Conservation (phyloP, 1,140 invertebrate species). For the Ceratoteleas bidentatus region DNA sequence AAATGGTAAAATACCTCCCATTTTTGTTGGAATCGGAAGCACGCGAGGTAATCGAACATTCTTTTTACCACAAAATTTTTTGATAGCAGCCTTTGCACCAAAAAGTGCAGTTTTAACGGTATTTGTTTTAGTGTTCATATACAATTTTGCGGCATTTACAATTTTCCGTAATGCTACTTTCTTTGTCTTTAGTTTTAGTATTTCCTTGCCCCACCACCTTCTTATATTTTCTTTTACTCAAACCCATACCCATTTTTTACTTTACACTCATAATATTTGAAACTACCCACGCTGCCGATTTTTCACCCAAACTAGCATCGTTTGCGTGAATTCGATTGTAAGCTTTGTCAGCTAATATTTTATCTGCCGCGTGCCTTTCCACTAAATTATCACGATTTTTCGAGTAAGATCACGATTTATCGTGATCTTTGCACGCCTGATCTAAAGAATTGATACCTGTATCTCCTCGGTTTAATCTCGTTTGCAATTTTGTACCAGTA, state of each 20-base stretch:
- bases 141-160: slow-evolving; percentile 30
- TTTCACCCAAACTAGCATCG: slow-evolving; percentile 72
- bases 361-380: slow-evolving; percentile 75
- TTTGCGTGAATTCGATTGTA: slow-evolving; percentile 73
- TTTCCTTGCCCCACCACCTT: not conserved
- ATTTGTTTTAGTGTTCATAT: slow-evolving; percentile 4
- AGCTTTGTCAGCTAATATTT: slow-evolving; percentile 72
- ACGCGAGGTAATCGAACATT: slow-evolving; percentile 10
- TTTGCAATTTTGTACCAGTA: slow-evolving; percentile 77
- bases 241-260: slow-evolving; percentile 69
- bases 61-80: slow-evolving; percentile 6
- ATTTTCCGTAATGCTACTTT: slow-evolving; percentile 26
- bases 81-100: slow-evolving; percentile 14
- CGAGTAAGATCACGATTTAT: slow-evolving; percentile 28
- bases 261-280: slow-evolving; percentile 72
- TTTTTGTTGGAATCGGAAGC: slow-evolving; percentile 16
- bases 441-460: slow-evolving; percentile 78
- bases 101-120: slow-evolving; percentile 25
- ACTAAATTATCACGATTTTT: slow-evolving; percentile 70
- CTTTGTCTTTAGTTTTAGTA: slow-evolving; percentile 12
- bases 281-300: slow-evolving; percentile 68
- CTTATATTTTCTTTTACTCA: slow-evolving; percentile 48
- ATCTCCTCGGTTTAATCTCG: slow-evolving; percentile 76
- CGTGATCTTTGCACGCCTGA: slow-evolving; percentile 76
- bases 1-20: slow-evolving; percentile 10